phyloP scores from a whole-genome alignment of 2,113 vertebrate genomes.

The Rhizomys pruinosus region DNA sequence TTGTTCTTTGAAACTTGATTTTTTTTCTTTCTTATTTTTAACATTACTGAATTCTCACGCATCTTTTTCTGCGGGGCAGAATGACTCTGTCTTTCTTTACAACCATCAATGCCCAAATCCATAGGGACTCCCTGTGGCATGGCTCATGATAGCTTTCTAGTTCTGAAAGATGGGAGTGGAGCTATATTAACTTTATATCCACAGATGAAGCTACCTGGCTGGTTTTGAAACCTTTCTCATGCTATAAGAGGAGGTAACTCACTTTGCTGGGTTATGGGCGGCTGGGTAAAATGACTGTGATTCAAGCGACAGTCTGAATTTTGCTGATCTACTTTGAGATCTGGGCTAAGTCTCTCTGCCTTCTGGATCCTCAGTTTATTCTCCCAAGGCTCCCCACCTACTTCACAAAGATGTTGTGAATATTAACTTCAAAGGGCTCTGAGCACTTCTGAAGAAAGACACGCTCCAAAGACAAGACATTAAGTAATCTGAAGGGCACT shows the following conservation, averaged over 20 bases:
- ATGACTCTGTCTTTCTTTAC: conserved; percentile 81
- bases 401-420: conserved; percentile 58
- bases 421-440: conserved; percentile 54
- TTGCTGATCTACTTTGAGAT: not conserved
- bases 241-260: not conserved
- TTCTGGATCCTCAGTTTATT: conserved; percentile 54
- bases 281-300: not conserved
- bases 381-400: not conserved
- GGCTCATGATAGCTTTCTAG: conserved; percentile 16
- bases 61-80: conserved; percentile 78
- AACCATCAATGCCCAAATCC: conserved; percentile 75
- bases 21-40: conserved; percentile 52
- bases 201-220: not conserved
- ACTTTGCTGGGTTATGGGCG: not conserved
- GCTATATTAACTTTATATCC: conserved; percentile 31
- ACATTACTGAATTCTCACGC: conserved; percentile 76
- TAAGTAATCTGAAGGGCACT: conserved; percentile 43
- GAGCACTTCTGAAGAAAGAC: conserved; percentile 59
- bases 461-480: conserved; percentile 35
- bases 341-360: not conserved
- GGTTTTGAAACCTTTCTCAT: conserved; percentile 51
- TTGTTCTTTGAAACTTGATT: conserved; percentile 71
- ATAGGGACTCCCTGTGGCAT: not conserved
- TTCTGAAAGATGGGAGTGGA: conserved; percentile 26
- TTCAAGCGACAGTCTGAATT: conserved; percentile 16